These are phyloP conservation scores for Coregonus ussuriensis DNA, from an alignment of 2,797 vertebrate species.

Conservation along the genomic window DNA sequence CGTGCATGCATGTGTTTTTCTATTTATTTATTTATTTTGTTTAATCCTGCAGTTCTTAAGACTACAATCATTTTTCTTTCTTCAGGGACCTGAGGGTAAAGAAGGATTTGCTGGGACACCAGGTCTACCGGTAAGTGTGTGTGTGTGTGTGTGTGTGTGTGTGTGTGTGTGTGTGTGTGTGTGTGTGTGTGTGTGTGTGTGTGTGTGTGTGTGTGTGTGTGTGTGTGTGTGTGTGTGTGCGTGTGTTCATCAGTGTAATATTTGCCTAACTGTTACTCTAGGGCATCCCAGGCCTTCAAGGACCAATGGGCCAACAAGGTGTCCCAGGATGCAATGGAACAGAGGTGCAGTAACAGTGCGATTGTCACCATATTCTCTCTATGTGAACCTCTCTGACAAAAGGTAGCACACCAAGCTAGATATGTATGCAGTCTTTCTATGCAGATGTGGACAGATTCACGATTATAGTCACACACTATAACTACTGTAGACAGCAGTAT, in stretches of 20 bases:
- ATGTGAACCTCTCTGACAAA: too few relatives aligned
- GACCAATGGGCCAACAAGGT: neutral
- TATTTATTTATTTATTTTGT: neutral
- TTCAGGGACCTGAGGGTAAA: neutral
- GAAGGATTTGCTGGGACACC: neutral
- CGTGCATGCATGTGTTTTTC: too few relatives aligned
- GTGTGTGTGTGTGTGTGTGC: neutral
- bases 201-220: neutral
- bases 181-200: neutral
- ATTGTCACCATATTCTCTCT: neutral
- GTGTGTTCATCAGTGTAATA: neutral
- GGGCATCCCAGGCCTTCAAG: neutral
- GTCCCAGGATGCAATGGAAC: slow-evolving; percentile 4
- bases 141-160: neutral
- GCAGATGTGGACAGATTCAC: too few relatives aligned
- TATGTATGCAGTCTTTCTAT: too few relatives aligned
- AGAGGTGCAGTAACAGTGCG: neutral
- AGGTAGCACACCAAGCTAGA: too few relatives aligned
- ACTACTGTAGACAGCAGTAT: too few relatives aligned
- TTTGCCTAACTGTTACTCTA: neutral
- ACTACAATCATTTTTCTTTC: neutral
- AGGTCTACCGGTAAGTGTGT: neutral
- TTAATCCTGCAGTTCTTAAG: neutral
- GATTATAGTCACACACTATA: too few relatives aligned
- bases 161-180: neutral